Evolutionary conservation across 1,140 invertebrate genomes (phyloP), one percentile per base, ranked within the genome.

Genomic region (Sycobia sp.): DNA sequence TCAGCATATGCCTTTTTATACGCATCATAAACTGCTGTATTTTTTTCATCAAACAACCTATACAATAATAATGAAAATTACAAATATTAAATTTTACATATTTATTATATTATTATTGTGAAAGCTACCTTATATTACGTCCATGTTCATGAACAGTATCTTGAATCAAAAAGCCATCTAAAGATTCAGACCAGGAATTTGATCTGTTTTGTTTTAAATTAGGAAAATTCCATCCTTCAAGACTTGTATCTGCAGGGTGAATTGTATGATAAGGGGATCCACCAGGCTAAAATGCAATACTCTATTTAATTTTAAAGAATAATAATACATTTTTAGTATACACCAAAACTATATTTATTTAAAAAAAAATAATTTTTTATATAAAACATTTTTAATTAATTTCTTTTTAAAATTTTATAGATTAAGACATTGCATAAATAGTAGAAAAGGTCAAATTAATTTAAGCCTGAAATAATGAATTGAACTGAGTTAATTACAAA

Each of bases 201-300:
- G 91, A 95, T n/a, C 92, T 84, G 56, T 91, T 84, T 54, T 90
- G 86, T 69, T 90, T 90, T 16, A 90, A 73, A 56, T 83, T 82
- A 57, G 84, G 87, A 58, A 89, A 83, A 62, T 86, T 89, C 89
- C 90, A 93, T 13, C 89, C 88, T 67, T 93, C 91, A 4, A 88
- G 82, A 59, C 89, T 89, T 8, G 91, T 88, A 68, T 94, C 92
- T 23, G 91, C 87, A 57, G 91, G 88, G 71, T 93, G 91, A 50
- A 96, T 92, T 11, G 94, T 96, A 76, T 95, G 94, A 80, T 97
- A 97, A 1, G 93, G 93, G 3, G 92, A 95, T 36, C 89, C 89
- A 38, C 90, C 89, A 51, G 89, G 88, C 81, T 89, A 67, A 51
- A 78, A 76, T 34, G 16, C 18, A 55, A 54, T 39, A 36, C 10